Evolutionary conservation across 92 coral and sea anemone species (phyloP).

Genomic region (Scolanthus callimorphus): DNA sequence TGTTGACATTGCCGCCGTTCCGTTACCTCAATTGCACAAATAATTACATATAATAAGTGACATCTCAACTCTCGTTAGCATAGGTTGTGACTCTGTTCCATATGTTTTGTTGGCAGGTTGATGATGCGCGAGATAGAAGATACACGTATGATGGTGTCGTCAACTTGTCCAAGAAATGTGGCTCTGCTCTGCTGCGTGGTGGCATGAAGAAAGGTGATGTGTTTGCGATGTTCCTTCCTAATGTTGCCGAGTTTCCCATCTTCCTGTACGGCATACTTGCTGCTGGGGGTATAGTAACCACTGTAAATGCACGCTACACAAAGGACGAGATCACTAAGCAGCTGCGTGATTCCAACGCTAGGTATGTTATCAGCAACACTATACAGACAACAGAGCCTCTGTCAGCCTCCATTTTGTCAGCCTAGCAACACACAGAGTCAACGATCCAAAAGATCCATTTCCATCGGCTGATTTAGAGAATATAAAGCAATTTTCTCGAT

Average conservation of each 20-base stretch:
- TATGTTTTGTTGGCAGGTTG: no score
- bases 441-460: no score
- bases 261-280: slow-evolving; percentile 56
- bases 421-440: no score
- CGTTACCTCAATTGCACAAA: no score
- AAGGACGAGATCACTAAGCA: slow-evolving; percentile 69
- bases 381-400: no score
- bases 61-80: no score
- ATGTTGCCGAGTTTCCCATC: slow-evolving; percentile 69
- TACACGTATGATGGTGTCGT: slow-evolving; percentile 64
- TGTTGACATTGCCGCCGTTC: no score
- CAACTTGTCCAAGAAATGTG: slow-evolving; percentile 40
- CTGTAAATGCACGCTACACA: slow-evolving; percentile 67
- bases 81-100: no score
- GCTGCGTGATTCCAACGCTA: slow-evolving; percentile 52
- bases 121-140: slow-evolving; percentile 46
- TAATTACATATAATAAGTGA: no score
- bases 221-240: slow-evolving; percentile 59
- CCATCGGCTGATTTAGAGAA: no score
- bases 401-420: no score
- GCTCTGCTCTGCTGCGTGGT: slow-evolving; percentile 65
- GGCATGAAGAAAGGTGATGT: slow-evolving; percentile 85
- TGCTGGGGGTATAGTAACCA: slow-evolving; percentile 71
- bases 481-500: no score
- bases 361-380: slow-evolving; percentile 68